These are phyloP conservation scores for Muscina levida DNA, from an alignment of 2,888 invertebrate species.

Conservation along the genomic window DNA sequence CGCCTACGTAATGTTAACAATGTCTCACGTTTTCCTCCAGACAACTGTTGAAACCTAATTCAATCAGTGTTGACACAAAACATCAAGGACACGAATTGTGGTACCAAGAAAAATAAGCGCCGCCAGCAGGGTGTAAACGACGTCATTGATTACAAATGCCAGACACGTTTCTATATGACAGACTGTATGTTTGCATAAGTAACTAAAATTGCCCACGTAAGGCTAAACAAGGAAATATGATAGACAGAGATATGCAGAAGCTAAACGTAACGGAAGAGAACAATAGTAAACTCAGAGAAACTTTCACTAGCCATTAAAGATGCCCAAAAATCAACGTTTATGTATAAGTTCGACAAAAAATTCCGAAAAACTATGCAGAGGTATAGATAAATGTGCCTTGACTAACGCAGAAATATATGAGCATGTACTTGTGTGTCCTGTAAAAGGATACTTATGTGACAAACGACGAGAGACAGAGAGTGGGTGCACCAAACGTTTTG, in stretches of 20 bases:
- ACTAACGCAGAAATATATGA: no score
- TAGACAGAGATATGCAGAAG: not conserved
- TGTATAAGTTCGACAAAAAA: no score
- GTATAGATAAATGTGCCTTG: no score
- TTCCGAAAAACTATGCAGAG: no score
- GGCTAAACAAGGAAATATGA: not conserved
- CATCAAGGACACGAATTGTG: not conserved
- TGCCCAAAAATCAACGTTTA: no score
- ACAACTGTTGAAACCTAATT: constrained; percentile 31
- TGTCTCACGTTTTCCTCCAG: constrained; percentile 11
- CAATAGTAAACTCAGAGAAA: no score
- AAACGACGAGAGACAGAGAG: no score
- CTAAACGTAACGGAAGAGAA: not conserved
- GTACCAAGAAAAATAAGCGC: no score
- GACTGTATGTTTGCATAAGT: not conserved
- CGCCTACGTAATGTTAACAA: not conserved
- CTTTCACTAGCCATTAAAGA: no score
- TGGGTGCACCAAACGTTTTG: no score
- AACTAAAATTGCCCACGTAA: not conserved
- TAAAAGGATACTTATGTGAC: no score
- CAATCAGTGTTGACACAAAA: constrained; percentile 24
- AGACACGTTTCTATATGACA: constrained; percentile 17
- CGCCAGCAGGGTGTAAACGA: not conserved
- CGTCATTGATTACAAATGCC: not conserved
- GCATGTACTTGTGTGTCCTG: no score